Conservation (phyloP, 2,888 invertebrate genomes). For the Parnassius glacialis region DNA sequence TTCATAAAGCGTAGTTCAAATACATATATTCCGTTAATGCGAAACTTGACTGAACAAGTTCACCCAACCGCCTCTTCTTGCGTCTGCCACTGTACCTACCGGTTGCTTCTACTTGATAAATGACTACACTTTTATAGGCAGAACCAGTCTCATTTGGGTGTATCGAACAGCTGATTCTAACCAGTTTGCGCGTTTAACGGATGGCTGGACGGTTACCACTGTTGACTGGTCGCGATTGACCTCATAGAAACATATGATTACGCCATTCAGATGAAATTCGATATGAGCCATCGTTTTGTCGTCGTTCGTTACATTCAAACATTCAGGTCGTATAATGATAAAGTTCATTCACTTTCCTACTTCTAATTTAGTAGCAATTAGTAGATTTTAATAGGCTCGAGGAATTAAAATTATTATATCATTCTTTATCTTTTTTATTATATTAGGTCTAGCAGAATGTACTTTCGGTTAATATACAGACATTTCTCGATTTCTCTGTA, state of each 20-base stretch:
- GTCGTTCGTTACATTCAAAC: conserved; percentile 18
- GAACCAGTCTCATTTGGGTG: conserved; percentile 18
- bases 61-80: background rate
- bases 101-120: conserved; percentile 9
- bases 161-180: conserved; percentile 23
- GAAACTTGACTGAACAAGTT: conserved; percentile 15
- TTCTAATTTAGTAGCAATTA: too few species aligned
- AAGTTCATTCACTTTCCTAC: background rate
- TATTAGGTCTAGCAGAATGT: too few species aligned
- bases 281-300: conserved; percentile 16
- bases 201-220: background rate
- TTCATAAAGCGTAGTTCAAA: background rate
- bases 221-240: conserved; percentile 20
- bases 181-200: conserved; percentile 25
- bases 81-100: conserved; percentile 6
- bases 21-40: conserved; percentile 11
- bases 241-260: conserved; percentile 26
- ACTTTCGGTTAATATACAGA: too few species aligned
- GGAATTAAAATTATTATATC: too few species aligned
- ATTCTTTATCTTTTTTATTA: too few species aligned
- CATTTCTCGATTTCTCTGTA: too few species aligned
- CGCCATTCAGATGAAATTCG: conserved; percentile 18
- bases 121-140: background rate
- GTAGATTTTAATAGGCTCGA: too few species aligned
- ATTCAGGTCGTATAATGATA: background rate